A percentile compares a stretch with the other conserved stretches of the same genome.
Conservation (phyloP, 2,113 vertebrate species). For the Ceyx cyanopectus region DNA sequence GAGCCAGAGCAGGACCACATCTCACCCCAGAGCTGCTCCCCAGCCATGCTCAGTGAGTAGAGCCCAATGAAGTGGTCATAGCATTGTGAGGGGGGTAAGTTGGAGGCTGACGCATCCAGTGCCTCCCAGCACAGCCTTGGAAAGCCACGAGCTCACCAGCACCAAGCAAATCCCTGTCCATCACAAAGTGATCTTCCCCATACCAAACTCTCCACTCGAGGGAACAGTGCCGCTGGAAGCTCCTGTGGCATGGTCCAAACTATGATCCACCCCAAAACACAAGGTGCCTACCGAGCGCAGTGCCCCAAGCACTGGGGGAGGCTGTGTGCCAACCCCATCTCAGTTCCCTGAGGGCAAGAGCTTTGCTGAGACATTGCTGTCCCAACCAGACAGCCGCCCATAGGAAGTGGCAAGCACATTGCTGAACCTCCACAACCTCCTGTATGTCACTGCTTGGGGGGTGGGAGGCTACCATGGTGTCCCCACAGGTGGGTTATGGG, state of each 20-base stretch:
- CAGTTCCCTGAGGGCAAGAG: accelerated
- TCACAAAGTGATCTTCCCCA: background rate
- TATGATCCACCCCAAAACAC: accelerated
- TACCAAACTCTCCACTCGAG: background rate
- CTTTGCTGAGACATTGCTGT: background rate
- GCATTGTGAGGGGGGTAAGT: accelerated
- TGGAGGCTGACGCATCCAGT: background rate
- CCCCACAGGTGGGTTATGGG: accelerated
- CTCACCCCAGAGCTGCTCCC: background rate
- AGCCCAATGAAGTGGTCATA: accelerated
- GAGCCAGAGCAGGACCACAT: background rate
- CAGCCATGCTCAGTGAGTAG: accelerated
- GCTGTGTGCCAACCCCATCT: accelerated
- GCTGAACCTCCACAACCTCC: accelerated
- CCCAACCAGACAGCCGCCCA: background rate
- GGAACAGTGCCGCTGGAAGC: background rate
- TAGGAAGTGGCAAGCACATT: background rate
- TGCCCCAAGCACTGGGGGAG: background rate
- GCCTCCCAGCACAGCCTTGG: background rate
- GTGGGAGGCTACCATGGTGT: accelerated
- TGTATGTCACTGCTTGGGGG: accelerated
- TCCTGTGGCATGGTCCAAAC: accelerated
- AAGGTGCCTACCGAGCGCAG: accelerated
- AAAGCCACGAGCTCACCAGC: accelerated
- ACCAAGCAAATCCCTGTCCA: background rate